Percentiles rank a stretch among this genome's conserved stretches.
These are phyloP conservation scores for Eristalis pertinax DNA, from an alignment of 2,888 invertebrate species.

Conservation along the genomic window DNA sequence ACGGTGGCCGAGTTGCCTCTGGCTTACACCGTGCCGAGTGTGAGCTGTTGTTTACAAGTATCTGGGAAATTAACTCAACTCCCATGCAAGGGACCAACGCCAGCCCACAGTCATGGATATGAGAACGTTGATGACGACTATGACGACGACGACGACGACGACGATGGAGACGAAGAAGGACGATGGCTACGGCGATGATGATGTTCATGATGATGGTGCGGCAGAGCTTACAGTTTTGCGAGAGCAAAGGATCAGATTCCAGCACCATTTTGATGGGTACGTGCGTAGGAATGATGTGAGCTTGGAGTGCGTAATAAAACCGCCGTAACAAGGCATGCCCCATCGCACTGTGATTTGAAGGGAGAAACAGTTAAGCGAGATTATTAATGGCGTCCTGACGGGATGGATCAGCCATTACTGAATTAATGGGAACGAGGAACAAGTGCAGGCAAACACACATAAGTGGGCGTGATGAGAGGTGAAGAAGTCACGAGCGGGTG, in stretches of 20 bases:
- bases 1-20: slow-evolving; percentile 50
- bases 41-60: slow-evolving; percentile 66
- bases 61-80: slow-evolving; percentile 61
- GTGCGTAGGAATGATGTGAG: slow-evolving; percentile 58
- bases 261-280: slow-evolving; percentile 44
- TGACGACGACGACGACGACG: slow-evolving; percentile 10
- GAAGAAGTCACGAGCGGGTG: not conserved
- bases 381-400: slow-evolving; percentile 31
- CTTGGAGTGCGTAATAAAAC: slow-evolving; percentile 56
- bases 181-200: not conserved
- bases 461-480: not conserved
- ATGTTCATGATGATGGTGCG: not conserved
- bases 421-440: slow-evolving; percentile 3
- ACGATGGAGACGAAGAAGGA: slow-evolving; percentile 15
- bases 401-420: slow-evolving; percentile 23
- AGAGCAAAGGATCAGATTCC: slow-evolving; percentile 5
- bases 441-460: not conserved
- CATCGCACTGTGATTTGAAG: slow-evolving; percentile 48
- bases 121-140: not conserved
- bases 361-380: slow-evolving; percentile 40
- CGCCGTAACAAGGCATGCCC: slow-evolving; percentile 53
- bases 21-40: slow-evolving; percentile 36
- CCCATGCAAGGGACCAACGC: not conserved
- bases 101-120: slow-evolving; percentile 3
- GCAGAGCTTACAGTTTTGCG: not conserved